These are phyloP conservation scores for Phylloscopus trochilus DNA, from an alignment of 2,113 vertebrate genomes.

Conservation along the genomic window DNA sequence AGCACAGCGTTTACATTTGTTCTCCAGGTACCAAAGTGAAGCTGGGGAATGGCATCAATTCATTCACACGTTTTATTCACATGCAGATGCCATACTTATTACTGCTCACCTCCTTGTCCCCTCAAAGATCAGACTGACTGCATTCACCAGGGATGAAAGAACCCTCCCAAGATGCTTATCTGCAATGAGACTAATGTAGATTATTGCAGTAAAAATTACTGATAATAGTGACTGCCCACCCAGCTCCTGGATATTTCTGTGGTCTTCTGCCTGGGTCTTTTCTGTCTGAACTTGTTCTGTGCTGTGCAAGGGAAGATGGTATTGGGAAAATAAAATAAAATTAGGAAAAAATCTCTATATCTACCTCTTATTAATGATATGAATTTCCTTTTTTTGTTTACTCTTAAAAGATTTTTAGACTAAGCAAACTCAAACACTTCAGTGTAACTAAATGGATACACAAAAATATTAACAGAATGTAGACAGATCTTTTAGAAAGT, in stretches of 20 bases:
- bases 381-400: accelerated
- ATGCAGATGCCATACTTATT: not conserved
- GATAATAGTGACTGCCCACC: not conserved
- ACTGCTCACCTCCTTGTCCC: not conserved
- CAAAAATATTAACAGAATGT: not conserved
- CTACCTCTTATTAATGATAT: not conserved
- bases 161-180: not conserved
- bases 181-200: not conserved
- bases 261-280: not conserved
- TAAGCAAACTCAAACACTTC: not conserved
- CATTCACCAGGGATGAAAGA: not conserved
- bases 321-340: not conserved
- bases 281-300: not conserved
- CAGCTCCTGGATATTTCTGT: not conserved
- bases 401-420: not conserved
- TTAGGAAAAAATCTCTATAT: not conserved
- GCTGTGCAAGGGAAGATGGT: not conserved
- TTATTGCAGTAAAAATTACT: not conserved
- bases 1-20: not conserved
- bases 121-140: not conserved
- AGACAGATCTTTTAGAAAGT: not conserved
- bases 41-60: not conserved
- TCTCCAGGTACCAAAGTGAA: not conserved
- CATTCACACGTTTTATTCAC: not conserved
- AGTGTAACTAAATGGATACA: not conserved